These are phyloP conservation scores for Dicaeum eximium DNA, from an alignment of 2,113 vertebrate species.

Conservation along the genomic window DNA sequence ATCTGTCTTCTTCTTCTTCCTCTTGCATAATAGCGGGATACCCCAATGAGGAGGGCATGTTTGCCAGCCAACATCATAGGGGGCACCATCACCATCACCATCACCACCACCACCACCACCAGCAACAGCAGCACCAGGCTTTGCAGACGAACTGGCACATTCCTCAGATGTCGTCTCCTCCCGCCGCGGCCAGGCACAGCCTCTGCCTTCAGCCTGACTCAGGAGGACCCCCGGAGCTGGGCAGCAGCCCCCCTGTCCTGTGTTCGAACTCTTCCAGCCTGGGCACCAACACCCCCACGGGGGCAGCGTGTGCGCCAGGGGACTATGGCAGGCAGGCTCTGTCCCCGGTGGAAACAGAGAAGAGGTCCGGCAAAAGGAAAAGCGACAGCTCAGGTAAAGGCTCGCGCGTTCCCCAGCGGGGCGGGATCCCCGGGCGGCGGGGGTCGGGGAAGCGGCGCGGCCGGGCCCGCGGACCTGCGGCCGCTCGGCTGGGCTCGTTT, in stretches of 20 bases:
- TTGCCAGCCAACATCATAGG: conserved; percentile 85
- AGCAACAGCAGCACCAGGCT: conserved; percentile 85
- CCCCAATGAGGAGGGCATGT: conserved; percentile 89
- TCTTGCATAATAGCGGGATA: conserved; percentile 94
- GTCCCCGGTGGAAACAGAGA: conserved; percentile 92
- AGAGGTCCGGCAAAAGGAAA: conserved; percentile 89
- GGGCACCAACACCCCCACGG: conserved; percentile 84
- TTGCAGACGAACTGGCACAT: conserved; percentile 91
- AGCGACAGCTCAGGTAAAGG: conserved; percentile 95
- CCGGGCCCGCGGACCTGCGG: neutral
- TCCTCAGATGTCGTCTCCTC: conserved; percentile 82
- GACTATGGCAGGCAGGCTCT: conserved; percentile 93
- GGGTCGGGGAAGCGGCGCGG: neutral
- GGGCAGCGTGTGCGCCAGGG: conserved; percentile 85
- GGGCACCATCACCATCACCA: conserved; percentile 79
- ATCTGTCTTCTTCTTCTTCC: conserved; percentile 81
- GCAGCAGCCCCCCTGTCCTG: conserved; percentile 84
- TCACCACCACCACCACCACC: conserved; percentile 81
- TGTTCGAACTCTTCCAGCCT: conserved; percentile 88
- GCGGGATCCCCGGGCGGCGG: neutral
- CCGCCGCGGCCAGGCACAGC: conserved; percentile 78
- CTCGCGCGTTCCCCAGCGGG: neutral
- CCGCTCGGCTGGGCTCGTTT: neutral
- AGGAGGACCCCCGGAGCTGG: conserved; percentile 83
- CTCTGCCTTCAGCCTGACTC: conserved; percentile 89